Evolutionary conservation across 2,113 vertebrate species (phyloP).

Genomic region (Lepidothrix coronata): DNA sequence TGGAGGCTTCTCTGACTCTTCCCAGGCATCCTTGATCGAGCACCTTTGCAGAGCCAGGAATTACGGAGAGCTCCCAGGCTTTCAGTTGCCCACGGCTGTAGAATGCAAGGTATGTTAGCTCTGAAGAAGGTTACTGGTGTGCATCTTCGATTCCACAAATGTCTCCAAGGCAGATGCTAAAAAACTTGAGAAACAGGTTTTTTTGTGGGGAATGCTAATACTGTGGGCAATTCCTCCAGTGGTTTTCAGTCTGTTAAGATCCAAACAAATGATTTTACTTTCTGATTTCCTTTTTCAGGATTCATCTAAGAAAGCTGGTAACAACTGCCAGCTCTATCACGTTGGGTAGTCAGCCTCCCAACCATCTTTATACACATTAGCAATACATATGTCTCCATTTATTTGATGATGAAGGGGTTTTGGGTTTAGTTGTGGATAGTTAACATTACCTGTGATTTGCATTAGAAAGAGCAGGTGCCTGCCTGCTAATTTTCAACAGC

Average conservation of each 20-base stretch:
- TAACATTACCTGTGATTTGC: neutral
- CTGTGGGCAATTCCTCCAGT: neutral
- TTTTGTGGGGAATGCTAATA: neutral
- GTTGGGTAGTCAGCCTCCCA: neutral
- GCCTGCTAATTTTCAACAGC: slow-evolving; percentile 46
- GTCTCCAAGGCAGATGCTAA: neutral
- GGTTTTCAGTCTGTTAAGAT: neutral
- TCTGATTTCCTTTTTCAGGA: neutral
- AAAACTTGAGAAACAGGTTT: neutral
- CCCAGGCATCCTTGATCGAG: neutral
- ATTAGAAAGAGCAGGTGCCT: slow-evolving; percentile 52
- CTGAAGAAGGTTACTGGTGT: neutral
- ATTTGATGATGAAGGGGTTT: neutral
- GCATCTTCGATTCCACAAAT: neutral
- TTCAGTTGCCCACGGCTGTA: neutral
- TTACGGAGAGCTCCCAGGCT: neutral
- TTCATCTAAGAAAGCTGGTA: neutral
- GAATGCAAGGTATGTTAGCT: neutral
- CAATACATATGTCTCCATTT: neutral
- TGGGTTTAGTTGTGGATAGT: neutral
- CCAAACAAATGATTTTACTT: neutral
- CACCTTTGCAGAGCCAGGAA: slow-evolving; percentile 1
- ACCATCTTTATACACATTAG: neutral
- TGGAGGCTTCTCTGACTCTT: slow-evolving; percentile 17
- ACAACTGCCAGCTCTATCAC: neutral